Percentiles rank a stretch among this genome's conserved stretches.
Evolutionary conservation across 2,888 invertebrate species (phyloP).

Genomic region (Drosophila koepferae): DNA sequence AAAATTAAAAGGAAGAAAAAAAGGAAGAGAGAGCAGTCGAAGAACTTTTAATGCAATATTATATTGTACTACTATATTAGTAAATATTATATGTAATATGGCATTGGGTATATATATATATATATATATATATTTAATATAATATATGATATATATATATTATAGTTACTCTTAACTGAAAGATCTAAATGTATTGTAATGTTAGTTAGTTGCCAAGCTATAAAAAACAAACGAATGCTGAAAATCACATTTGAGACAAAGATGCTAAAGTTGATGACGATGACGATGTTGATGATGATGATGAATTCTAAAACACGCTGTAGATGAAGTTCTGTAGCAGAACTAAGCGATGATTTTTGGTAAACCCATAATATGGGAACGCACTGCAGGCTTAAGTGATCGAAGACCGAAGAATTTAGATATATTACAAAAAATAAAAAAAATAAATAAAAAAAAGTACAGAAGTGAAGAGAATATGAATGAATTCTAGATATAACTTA

Average conservation of each 20-base stretch:
- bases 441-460: slow-evolving; percentile 11
- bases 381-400: slow-evolving; percentile 68
- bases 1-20: slow-evolving; percentile 14
- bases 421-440: slow-evolving; percentile 40
- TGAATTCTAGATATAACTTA: slow-evolving; percentile 39
- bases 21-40: slow-evolving; percentile 11
- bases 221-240: slow-evolving; percentile 62
- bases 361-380: slow-evolving; percentile 74
- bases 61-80: slow-evolving; percentile 72
- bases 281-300: slow-evolving; percentile 35
- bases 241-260: slow-evolving; percentile 34
- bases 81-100: slow-evolving; percentile 41
- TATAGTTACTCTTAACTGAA: slow-evolving; percentile 48
- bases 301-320: slow-evolving; percentile 50
- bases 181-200: slow-evolving; percentile 63
- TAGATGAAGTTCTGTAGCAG: slow-evolving; percentile 72
- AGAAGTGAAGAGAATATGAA: not conserved
- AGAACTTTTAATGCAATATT: slow-evolving; percentile 74
- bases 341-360: slow-evolving; percentile 62
- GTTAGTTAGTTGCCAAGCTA: slow-evolving; percentile 63
- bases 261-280: slow-evolving; percentile 16
- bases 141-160: slow-evolving; percentile 13
- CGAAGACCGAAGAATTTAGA: slow-evolving; percentile 64
- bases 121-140: slow-evolving; percentile 30
- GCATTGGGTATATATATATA: slow-evolving; percentile 41